Evolutionary conservation across 2,888 invertebrate species (phyloP), one percentile per base, ranked within the genome.

Genomic region (Exocentrus adspersus): DNA sequence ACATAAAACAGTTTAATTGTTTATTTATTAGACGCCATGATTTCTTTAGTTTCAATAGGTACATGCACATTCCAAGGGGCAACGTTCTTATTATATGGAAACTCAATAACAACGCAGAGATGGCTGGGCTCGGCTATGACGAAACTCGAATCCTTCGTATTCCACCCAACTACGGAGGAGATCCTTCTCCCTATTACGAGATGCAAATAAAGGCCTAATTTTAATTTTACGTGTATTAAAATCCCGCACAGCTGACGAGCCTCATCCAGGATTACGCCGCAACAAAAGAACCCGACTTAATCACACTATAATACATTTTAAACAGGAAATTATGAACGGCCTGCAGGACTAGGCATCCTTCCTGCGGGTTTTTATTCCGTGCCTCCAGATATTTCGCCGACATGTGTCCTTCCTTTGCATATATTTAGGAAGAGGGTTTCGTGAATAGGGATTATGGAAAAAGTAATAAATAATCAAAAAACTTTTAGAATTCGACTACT

Each of bases 141-240:
- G 37, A 37, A 14, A 12, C 37, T 5, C 37, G 24, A 24, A n/a
- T n/a, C 37, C 37, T 12, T 12, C 37, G 12, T 14, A 12, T 12
- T 14, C 12, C 37, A 5, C 37, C 10, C 37, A 2, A 37, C 37
- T 37, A n/a, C 37, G n/a, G 10, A 37, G 14, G n/a, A 37, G 37
- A 37, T n/a, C 75, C 81, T 84, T 85, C 85, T 86, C 85, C 84
- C 85, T 81, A 86, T 86, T 86, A 86, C 84, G 81, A 78, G 80
- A 86, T 86, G 86, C 85, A 86, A 86, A 86, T 86, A 83, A 82
- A 82, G 81, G 82, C 83, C 84, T 85, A 85, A 86, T 85, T 85
- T 86, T 86, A 86, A 86, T 86, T 86, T 86, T 83, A 83, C 85
- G 84, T 85, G 85, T 85, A 86, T 86, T 86, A 86, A 85, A 85